Base-by-base conservation (phyloP, 2,113 vertebrate genomes). In the Halcyon senegalensis region DNA sequence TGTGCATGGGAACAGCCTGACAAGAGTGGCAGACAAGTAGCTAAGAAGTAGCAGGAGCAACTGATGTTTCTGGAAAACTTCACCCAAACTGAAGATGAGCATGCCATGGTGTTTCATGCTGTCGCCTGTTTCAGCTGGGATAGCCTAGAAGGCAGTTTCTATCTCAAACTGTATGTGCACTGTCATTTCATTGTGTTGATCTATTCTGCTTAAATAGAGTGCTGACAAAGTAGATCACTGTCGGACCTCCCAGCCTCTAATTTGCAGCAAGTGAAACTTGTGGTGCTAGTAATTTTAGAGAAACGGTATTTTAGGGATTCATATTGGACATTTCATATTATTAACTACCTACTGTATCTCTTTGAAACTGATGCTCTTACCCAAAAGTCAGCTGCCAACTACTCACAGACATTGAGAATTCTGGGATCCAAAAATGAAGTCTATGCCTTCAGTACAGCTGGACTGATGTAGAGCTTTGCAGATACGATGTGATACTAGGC, bases 371-470 rank as follows among this genome's bases (percentile, higher is more conserved):
- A 59, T 80, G 4, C 33, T 80, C 20, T 82, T 50, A 30, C 19
- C 41, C 63, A 77, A n/a, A 48, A 50, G 37, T 77, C 41, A 67
- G 2, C 33, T 77, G 44, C 59, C 64, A 62, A 0, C 25, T 82
- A 1, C 31, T 85, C n/a, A n/a, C 10, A 67, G 55, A 58, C 30
- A 48, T 17, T 2, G 9, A 60, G 37, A 15, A 19, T 46, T 1
- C 2, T 64, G 30, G 28, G 48, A 39, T 41, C 62, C 63, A 80
- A 46, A n/a, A 84, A 28, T 62, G 11, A 63, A 84, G 30, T 39
- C 44, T 20, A 0, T 53, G 18, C 84, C 18, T 63, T 64, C 50
- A 44, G 0, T 23, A 17, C 3, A 33, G 41, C 46, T 50, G 50
- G 39, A 6, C 44, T 72, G 56, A 21, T 60, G 44, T 4, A 64